A percentile compares a stretch with the other conserved stretches of the same genome.
Conservation (phyloP, 2,113 vertebrate species). For the Boulengeromyrus knoepffleri region DNA sequence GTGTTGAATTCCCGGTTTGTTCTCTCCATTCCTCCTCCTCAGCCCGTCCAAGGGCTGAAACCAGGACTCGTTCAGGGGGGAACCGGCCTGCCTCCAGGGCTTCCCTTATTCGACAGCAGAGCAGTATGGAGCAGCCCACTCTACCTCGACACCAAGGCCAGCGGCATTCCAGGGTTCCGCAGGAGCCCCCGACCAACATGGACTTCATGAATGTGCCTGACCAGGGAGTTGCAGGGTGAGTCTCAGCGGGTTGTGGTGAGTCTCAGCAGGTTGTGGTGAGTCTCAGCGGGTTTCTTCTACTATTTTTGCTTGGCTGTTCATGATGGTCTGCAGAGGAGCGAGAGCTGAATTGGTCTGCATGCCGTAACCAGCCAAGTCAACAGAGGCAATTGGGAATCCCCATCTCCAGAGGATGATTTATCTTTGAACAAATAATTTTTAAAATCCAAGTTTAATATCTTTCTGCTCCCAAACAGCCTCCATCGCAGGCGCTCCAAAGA, state of each 20-base stretch:
- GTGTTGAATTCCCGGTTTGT: not conserved
- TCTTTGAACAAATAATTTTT: not conserved
- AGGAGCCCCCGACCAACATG: slow-evolving; percentile 43
- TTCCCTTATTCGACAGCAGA: slow-evolving; percentile 58
- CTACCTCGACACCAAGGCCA: slow-evolving; percentile 57
- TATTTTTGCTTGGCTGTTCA: not conserved
- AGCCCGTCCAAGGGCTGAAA: slow-evolving; percentile 24
- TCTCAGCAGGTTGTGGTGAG: not conserved
- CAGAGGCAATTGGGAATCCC: not conserved
- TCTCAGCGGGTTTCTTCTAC: too few relatives aligned
- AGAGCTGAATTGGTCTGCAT: not conserved
- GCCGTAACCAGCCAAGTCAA: not conserved
- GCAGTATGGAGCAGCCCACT: slow-evolving; percentile 68
- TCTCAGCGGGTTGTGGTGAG: not conserved
- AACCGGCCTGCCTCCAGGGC: slow-evolving; percentile 32
- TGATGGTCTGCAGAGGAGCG: not conserved
- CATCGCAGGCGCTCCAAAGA: slow-evolving; percentile 67
- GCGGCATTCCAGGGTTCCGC: slow-evolving; percentile 19
- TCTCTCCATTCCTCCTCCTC: too few relatives aligned
- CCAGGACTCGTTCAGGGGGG: not conserved
- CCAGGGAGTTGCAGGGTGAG: slow-evolving; percentile 72
- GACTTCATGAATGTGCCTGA: slow-evolving; percentile 75
- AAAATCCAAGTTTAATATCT: not conserved
- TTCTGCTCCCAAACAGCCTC: slow-evolving; percentile 42
- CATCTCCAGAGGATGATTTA: not conserved